Conservation (phyloP, 2,113 vertebrate genomes). For the Bothrops jararaca region DNA sequence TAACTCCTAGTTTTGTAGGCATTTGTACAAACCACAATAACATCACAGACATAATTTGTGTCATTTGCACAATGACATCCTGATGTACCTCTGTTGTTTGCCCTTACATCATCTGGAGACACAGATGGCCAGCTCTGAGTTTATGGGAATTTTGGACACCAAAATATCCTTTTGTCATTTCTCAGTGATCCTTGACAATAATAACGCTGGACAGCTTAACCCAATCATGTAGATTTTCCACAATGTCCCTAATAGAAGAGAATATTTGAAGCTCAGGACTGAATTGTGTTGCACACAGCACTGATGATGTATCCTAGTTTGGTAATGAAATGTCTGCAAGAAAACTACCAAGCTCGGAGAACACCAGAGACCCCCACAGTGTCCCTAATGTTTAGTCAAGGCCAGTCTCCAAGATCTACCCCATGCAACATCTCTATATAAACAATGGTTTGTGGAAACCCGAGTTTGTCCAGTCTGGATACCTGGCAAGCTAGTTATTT, state of each 20-base stretch:
- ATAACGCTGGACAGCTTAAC: background rate
- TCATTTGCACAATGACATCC: background rate
- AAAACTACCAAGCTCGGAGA: no score
- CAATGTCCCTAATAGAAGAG: background rate
- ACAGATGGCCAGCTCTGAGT: background rate
- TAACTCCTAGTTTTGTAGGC: background rate
- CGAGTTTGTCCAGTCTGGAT: background rate
- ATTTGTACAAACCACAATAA: background rate
- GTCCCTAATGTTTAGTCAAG: background rate
- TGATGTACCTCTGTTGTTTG: background rate
- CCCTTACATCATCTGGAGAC: background rate
- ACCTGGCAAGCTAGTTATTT: background rate
- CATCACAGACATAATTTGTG: background rate
- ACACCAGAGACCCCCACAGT: background rate
- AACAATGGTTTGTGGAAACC: background rate
- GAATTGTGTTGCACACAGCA: no score
- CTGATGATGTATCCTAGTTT: no score
- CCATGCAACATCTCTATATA: background rate
- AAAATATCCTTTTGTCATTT: background rate
- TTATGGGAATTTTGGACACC: background rate
- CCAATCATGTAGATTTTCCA: background rate
- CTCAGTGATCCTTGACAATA: background rate
- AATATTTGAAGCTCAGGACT: no score
- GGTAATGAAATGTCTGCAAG: no score
- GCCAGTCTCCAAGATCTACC: background rate